These are phyloP conservation scores for Lacerta bilineata DNA, from an alignment of 2,797 vertebrate species.

Conservation along the genomic window DNA sequence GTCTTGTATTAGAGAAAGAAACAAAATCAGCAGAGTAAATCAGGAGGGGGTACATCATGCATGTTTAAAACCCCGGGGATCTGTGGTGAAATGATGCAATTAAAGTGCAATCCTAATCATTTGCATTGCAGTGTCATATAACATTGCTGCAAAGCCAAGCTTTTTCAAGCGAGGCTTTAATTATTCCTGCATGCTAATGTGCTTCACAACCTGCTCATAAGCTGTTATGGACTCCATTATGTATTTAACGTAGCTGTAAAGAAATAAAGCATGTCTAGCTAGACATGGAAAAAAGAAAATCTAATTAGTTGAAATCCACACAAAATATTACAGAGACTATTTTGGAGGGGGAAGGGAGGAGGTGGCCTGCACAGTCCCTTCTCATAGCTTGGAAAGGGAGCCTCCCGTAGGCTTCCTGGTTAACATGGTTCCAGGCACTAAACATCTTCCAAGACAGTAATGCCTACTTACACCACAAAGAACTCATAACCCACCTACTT, in stretches of 20 bases:
- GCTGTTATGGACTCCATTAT: neutral
- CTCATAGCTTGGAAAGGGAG: neutral
- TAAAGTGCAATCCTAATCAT: slow-evolving; percentile 7
- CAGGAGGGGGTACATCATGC: neutral
- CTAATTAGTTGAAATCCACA: neutral
- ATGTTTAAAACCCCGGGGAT: neutral
- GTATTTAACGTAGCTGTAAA: slow-evolving; percentile 7
- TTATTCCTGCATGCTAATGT: slow-evolving; percentile 13
- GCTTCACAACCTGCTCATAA: neutral
- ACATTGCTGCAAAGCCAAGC: neutral
- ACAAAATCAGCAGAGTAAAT: neutral
- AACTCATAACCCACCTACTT: no score
- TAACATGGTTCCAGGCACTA: neutral
- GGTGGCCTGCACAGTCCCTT: neutral
- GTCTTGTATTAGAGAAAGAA: neutral
- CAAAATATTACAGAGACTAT: neutral
- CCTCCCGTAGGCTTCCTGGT: neutral
- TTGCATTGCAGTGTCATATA: slow-evolving; percentile 6
- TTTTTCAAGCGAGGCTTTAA: neutral
- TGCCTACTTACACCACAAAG: no score
- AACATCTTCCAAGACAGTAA: no score
- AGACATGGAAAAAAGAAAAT: neutral
- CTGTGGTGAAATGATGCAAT: slow-evolving; percentile 7
- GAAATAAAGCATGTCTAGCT: neutral
- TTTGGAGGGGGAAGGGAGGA: neutral